Conservation (phyloP, 1,140 invertebrate genomes). For the Andrena cerasifolii region DNA sequence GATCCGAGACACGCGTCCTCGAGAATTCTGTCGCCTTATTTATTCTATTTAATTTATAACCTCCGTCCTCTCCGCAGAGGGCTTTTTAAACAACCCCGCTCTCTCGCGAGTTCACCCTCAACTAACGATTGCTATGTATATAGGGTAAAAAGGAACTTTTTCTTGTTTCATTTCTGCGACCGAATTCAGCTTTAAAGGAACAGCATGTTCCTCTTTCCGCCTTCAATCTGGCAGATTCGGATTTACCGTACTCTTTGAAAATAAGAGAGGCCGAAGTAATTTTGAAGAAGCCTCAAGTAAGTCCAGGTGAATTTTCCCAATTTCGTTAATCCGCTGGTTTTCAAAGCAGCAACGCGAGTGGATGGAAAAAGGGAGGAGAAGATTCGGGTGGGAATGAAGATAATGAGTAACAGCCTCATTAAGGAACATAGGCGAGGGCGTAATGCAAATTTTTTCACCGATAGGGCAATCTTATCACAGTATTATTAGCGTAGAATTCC, state of each 20-base stretch:
- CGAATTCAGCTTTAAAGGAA: too few species aligned
- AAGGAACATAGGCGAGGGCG: neutral
- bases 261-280: neutral
- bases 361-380: neutral
- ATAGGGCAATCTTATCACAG: neutral
- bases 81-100: too few species aligned
- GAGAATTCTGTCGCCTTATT: too few species aligned
- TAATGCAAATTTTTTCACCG: constrained; percentile 17
- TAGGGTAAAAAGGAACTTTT: too few species aligned
- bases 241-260: neutral
- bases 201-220: too few species aligned
- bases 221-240: neutral
- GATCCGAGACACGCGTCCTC: too few species aligned
- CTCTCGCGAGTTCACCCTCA: too few species aligned
- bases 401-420: constrained; percentile 27
- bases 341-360: neutral
- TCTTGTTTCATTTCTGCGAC: too few species aligned
- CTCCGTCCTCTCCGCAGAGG: too few species aligned
- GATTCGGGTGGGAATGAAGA: neutral
- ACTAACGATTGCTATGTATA: too few species aligned
- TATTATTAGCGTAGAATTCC: constrained; percentile 19
- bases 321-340: neutral
- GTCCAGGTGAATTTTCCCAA: neutral
- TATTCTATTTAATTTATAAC: too few species aligned
- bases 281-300: neutral